Base-by-base conservation (phyloP, 2,797 vertebrate genomes). In the Astyanax mexicanus region DNA sequence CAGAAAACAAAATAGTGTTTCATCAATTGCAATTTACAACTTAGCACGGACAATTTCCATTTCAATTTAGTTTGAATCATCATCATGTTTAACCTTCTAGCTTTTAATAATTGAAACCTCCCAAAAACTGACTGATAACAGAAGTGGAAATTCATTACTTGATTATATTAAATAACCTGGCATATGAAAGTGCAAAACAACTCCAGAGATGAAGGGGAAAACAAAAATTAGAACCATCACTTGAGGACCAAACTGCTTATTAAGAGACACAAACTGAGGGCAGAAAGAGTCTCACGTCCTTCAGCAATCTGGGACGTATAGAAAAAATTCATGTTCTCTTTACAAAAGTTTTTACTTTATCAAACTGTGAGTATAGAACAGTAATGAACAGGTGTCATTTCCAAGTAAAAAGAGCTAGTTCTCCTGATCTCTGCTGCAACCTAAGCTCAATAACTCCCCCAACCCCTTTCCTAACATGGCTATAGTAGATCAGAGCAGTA, bases 1-100 rank as follows among this genome's bases (percentile, higher is more conserved):
- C 90, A 89, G 93, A 93, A 92, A 93, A 94, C 88, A 93, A 95
- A 92, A 95, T 92, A 94, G 93, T 95, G 95, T 95, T 95, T 93
- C 93, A 93, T 93, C 92, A 61, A 72, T 60, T 77, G 67, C 54
- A 73, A 45, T 72, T 58, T 49, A 80, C 54, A 73, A 45, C 68
- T 58, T 49, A 80, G 51, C 54, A 78, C 69, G 44, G 45, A 69
- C 57, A 47, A 66, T 72, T 62, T 65, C 27, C 15, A 23, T 75
- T 69, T 21, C 27, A 27, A 60, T 29, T 45, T 23, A 70, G 25
- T 29, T 38, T 55, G 47, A 47, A 75, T 69, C 40, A 67, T 60
- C 29, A 67, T 64, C 27, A 74, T 40, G 25, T 69, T 69, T 21
- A 19, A 72, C 58, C 52, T 51, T 57, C 45, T 58, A 57, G 42